Percentiles rank a stretch among this genome's conserved stretches.
These are phyloP conservation scores for Trissolcus basalis DNA, from an alignment of 1,140 invertebrate genomes.

Conservation along the genomic window DNA sequence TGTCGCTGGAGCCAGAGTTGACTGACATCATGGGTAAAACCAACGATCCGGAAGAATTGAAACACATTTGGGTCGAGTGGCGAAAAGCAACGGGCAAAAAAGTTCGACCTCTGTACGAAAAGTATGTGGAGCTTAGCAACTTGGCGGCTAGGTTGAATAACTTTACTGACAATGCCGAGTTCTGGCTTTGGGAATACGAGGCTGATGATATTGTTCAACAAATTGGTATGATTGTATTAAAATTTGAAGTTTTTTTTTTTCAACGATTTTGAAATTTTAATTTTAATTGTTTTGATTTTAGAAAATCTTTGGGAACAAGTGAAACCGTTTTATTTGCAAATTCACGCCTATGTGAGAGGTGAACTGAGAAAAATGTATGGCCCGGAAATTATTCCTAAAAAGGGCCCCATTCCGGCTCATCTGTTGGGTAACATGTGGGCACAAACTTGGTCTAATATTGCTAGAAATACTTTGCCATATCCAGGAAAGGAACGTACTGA, in stretches of 20 bases:
- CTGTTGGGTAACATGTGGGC: constrained; percentile 84
- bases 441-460: constrained; percentile 88
- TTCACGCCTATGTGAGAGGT: constrained; percentile 89
- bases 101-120: constrained; percentile 82
- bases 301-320: constrained; percentile 83
- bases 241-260: too few relatives aligned
- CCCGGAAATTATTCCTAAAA: constrained; percentile 78
- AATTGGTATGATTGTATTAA: constrained; percentile 67
- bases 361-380: constrained; percentile 85
- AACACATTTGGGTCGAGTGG: constrained; percentile 87
- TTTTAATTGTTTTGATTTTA: constrained; percentile 8
- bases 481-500: constrained; percentile 82
- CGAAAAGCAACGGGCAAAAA: constrained; percentile 83
- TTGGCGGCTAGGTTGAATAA: constrained; percentile 85
- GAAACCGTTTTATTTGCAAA: constrained; percentile 86
- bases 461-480: constrained; percentile 83
- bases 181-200: constrained; percentile 82
- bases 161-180: constrained; percentile 79
- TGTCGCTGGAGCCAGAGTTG: constrained; percentile 86
- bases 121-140: constrained; percentile 86
- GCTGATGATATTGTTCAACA: constrained; percentile 79
- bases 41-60: constrained; percentile 83
- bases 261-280: not conserved
- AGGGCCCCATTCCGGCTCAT: constrained; percentile 90
- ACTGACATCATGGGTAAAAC: constrained; percentile 81